phyloP scores from a whole-genome alignment of 2,888 invertebrate genomes.

The Coleophora flavipennella region DNA sequence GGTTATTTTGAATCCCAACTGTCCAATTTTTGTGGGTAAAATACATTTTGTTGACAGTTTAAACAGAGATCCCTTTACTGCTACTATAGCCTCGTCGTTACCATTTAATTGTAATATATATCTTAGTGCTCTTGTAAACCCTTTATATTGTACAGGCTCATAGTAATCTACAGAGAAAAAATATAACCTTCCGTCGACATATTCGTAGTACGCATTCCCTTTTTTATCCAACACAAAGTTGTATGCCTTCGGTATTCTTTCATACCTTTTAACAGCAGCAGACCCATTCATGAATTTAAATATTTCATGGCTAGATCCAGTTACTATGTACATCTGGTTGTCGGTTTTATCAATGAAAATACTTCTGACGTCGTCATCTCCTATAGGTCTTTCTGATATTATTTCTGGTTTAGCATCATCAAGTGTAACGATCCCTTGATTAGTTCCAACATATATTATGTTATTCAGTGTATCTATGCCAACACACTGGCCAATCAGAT shows the following conservation, averaged over 20 bases:
- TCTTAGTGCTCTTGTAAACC: conserved; percentile 54
- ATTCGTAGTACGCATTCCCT: conserved; percentile 58
- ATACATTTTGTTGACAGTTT: conserved; percentile 43
- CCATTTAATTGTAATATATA: conserved; percentile 50
- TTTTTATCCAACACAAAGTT: conserved; percentile 49
- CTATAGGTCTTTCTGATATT: conserved; percentile 52
- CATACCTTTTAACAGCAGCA: conserved; percentile 53
- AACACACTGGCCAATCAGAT: conserved; percentile 51
- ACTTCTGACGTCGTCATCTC: conserved; percentile 54
- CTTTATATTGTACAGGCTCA: conserved; percentile 60
- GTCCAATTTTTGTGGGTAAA: conserved; percentile 50
- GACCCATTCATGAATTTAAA: conserved; percentile 53
- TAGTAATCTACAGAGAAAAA: conserved; percentile 49
- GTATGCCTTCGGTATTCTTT: conserved; percentile 56
- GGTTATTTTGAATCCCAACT: conserved; percentile 57
- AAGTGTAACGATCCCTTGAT: conserved; percentile 52
- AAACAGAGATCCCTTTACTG: conserved; percentile 54
- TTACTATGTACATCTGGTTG: conserved; percentile 55
- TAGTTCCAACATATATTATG: conserved; percentile 53
- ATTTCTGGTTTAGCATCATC: conserved; percentile 49
- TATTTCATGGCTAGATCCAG: conserved; percentile 51
- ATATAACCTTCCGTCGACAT: conserved; percentile 54
- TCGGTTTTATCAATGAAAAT: conserved; percentile 57
- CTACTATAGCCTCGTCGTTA: conserved; percentile 53
- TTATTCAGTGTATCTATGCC: conserved; percentile 40